Base-by-base conservation (phyloP, 2,888 invertebrate species). In the Hymenopus coronatus region DNA sequence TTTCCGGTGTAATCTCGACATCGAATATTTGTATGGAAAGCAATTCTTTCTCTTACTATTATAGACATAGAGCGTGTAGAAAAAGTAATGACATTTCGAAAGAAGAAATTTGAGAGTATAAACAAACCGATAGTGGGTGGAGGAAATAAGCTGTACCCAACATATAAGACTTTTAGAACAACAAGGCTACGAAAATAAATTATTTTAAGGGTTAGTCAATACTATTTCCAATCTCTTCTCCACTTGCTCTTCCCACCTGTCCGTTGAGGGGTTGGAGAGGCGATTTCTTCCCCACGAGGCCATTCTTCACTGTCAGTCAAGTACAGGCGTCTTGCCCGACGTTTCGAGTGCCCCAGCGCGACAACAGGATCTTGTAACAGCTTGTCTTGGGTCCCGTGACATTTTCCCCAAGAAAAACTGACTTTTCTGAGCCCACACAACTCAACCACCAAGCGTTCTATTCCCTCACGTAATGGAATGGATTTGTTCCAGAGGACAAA, bases 221-320 rank as follows among this genome's bases (percentile, higher is more conserved):
- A 70, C 20, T 15, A 70, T 70, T 70, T 70, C 25, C 54, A 40
- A 40, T 40, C 54, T 70, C 54, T 70, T 70, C 20, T 70, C 54
- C 20, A 25, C 25, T 40, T 40, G 40, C 54, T 70, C 54, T 70
- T 70, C 54, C 40, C 25, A 70, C 54, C 54, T 70, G 54, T 70
- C 54, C 54, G 20, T 70, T 70, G 3, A 20, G 54, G 25, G 54
- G 54, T 6, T 70, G 54, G 54, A 70, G 20, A 70, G 54, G 54
- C 54, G 25, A 70, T 70, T 54, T 28, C 46, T 28, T 14, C 25
- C 25, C 46, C 25, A 28, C 30, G 85, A 27, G 85, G 85, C 30
- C 86, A 86, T 86, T 86, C 86, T 81, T 86, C 86, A 86, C 86
- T 86, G 86, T 86, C 86, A 86, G 70, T 28, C 81, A 86, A 14